Base-by-base conservation (phyloP, 1,140 invertebrate genomes). In the Drosophila paulistorum region DNA sequence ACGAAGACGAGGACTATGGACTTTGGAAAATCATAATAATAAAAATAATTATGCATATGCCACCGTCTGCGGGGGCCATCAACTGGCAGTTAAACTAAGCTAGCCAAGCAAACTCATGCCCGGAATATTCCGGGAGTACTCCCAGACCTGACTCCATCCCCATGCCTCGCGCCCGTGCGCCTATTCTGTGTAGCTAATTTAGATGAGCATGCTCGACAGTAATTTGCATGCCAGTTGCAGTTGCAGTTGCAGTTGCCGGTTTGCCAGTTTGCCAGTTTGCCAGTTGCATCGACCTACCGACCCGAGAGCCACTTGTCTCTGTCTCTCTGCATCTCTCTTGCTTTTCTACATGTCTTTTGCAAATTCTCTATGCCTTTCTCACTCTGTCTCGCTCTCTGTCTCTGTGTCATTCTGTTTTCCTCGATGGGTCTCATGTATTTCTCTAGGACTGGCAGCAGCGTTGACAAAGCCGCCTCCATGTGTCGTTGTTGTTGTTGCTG, bases 1-100 rank as follows among this genome's bases (percentile, higher is more conserved):
- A 54, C 54, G 13, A 26, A 30, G 17, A 65, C 66, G 39, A 45
- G 26, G 55, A 55, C 57, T 62, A 55, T 66, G 65, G 35, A 17
- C 58, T 75, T 79, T 79, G 68, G 69, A 87, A 81, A 87, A 37
- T 10, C 7, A 86, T 87, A 86, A 86, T 86, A 86, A 86, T 86
- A 86, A 86, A 86, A 86, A 86, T 86, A 86, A 86, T 86, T 86
- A 86, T 87, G 83, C 83, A 86, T 86, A 87, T 86, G 83, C 83
- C 83, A 87, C 83, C 79, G 81, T 70, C 33, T 45, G 30, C 7
- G 60, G 51, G 51, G 20, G 26, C 48, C 39, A 23, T 37, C 35
- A 37, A 37, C 35, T 37, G 6, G 35, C 57, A 9, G 55, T 30
- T 65, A 37, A 11, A 2, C 35, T 10, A 2, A 37, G 5, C 5